A percentile compares a stretch with the other conserved stretches of the same genome.
Evolutionary conservation across 2,888 invertebrate species (phyloP).

Genomic region (Lysandra bellargus): DNA sequence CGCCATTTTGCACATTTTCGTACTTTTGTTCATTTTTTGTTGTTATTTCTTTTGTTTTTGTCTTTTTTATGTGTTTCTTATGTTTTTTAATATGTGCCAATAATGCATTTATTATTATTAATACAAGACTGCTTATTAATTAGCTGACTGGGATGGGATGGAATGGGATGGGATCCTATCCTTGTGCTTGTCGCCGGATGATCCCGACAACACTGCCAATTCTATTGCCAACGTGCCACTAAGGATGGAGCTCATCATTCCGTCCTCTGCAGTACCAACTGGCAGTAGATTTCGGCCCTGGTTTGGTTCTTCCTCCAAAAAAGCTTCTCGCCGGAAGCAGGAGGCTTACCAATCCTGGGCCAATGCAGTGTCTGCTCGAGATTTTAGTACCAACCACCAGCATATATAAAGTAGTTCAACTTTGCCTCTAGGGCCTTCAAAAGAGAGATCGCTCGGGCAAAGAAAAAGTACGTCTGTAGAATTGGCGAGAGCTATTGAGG

Average conservation of each 20-base stretch:
- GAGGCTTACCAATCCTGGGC: conserved; percentile 1
- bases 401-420: not conserved
- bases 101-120: no score
- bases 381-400: not conserved
- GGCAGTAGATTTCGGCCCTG: conserved; percentile 9
- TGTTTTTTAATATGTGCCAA: no score
- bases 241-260: conserved; percentile 21
- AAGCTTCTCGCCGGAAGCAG: not conserved
- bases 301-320: conserved; percentile 2
- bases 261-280: conserved; percentile 8
- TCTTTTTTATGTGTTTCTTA: no score
- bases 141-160: not conserved
- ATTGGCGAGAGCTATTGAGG: not conserved
- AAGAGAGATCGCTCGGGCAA: not conserved
- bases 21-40: no score
- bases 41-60: no score
- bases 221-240: conserved; percentile 25
- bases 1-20: no score
- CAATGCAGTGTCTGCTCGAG: not conserved
- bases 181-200: not conserved
- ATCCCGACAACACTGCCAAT: conserved; percentile 11
- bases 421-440: not conserved
- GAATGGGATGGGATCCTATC: not conserved
- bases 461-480: not conserved
- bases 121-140: not conserved